phyloP scores from a whole-genome alignment of 2,797 vertebrate species.

The Sebastes minor region DNA sequence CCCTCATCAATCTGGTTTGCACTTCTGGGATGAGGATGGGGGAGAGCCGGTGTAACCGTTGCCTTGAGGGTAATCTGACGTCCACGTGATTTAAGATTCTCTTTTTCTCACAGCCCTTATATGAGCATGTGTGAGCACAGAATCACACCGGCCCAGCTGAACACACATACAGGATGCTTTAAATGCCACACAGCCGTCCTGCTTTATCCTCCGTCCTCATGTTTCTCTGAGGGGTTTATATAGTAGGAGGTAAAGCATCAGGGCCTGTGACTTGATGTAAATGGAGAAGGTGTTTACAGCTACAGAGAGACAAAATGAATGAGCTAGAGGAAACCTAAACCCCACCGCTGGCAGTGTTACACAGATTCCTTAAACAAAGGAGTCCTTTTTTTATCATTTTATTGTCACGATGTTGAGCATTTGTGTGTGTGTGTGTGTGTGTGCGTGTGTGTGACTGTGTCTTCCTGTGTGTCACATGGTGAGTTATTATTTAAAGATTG shows the following conservation, averaged over 20 bases:
- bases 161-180: slow-evolving; percentile 34
- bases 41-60: slow-evolving; percentile 27
- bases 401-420: slow-evolving; percentile 29
- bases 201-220: slow-evolving; percentile 40
- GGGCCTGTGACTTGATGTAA: slow-evolving; percentile 42
- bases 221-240: slow-evolving; percentile 38
- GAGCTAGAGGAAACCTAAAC: slow-evolving; percentile 41
- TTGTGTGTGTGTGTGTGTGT: slow-evolving; percentile 18
- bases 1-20: slow-evolving; percentile 59
- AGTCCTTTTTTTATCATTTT: slow-evolving; percentile 37
- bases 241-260: slow-evolving; percentile 33
- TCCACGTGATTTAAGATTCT: slow-evolving; percentile 55
- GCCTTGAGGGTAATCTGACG: slow-evolving; percentile 47
- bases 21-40: slow-evolving; percentile 23
- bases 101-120: neutral
- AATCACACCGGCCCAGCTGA: slow-evolving; percentile 11
- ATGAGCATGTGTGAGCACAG: neutral
- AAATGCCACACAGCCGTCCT: slow-evolving; percentile 30
- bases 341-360: slow-evolving; percentile 22
- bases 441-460: slow-evolving; percentile 3
- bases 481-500: neutral
- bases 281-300: slow-evolving; percentile 65
- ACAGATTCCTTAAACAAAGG: slow-evolving; percentile 43
- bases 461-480: neutral
- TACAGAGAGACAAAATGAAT: slow-evolving; percentile 54